Evolutionary conservation across 53 echinoderm and acorn worm species (phyloP).

Genomic region (Glandiceps talaboti): DNA sequence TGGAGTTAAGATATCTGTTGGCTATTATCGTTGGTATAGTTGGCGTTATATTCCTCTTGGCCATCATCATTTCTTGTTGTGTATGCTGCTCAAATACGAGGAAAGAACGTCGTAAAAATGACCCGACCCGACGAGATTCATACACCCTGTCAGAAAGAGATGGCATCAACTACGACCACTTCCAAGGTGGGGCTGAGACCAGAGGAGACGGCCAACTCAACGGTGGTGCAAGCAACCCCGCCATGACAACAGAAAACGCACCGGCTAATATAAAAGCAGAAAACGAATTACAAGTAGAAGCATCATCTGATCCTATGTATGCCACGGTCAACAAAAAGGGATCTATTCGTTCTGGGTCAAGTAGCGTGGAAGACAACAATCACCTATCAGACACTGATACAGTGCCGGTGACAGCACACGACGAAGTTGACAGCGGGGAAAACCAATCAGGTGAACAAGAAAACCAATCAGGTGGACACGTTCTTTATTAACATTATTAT

Average conservation of each 20-base stretch:
- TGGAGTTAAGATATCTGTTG: background rate
- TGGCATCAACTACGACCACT: background rate
- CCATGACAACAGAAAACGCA: background rate
- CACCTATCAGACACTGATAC: no score
- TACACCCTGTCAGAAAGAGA: background rate
- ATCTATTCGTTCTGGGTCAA: background rate
- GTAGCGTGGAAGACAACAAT: background rate
- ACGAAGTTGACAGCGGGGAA: background rate
- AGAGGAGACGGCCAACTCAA: background rate
- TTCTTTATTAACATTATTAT: background rate
- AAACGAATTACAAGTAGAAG: background rate
- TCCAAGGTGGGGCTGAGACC: background rate
- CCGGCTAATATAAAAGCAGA: no score
- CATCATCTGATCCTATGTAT: no score
- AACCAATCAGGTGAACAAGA: no score
- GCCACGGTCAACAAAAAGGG: background rate
- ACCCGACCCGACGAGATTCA: background rate
- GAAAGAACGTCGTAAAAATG: background rate
- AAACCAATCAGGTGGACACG: background rate
- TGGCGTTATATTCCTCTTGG: background rate
- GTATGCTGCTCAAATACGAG: background rate
- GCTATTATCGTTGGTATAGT: background rate
- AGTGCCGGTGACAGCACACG: background rate
- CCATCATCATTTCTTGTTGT: background rate
- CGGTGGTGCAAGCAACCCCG: background rate